phyloP scores from a whole-genome alignment of 2,797 vertebrate genomes.

The Buphagus erythrorhynchus region DNA sequence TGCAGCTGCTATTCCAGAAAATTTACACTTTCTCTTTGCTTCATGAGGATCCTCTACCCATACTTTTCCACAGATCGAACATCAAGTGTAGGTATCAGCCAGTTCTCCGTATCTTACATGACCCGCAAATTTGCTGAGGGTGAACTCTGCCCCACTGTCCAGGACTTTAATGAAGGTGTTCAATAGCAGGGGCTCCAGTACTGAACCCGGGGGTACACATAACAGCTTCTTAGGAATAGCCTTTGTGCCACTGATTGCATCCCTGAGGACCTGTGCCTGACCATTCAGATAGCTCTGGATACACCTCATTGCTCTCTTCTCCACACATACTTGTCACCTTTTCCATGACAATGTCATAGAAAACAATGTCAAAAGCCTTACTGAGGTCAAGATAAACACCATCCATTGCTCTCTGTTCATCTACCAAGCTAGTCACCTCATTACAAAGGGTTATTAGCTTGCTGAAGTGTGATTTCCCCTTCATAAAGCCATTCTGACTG shows the following conservation, averaged over 20 bases:
- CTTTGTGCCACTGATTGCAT: background rate
- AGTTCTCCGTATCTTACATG: background rate
- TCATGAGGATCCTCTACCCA: background rate
- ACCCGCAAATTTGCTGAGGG: background rate
- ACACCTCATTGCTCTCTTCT: background rate
- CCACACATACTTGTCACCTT: background rate
- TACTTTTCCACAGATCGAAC: background rate
- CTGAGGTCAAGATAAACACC: background rate
- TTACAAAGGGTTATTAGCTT: background rate
- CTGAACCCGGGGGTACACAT: background rate
- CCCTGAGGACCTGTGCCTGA: accelerated
- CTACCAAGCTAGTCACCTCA: background rate
- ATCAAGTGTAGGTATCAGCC: accelerated
- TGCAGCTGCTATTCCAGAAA: background rate
- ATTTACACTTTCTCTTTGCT: background rate
- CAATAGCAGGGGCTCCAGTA: background rate
- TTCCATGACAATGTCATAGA: background rate
- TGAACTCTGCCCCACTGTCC: background rate
- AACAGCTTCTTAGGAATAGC: background rate
- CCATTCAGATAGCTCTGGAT: background rate
- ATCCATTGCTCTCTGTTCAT: background rate
- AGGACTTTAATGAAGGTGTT: background rate
- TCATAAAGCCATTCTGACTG: background rate
- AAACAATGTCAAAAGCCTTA: background rate
- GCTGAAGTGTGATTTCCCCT: background rate